Evolutionary conservation across 1,140 invertebrate genomes (phyloP), one percentile per base, ranked within the genome.

Genomic region (Homarus americanus): DNA sequence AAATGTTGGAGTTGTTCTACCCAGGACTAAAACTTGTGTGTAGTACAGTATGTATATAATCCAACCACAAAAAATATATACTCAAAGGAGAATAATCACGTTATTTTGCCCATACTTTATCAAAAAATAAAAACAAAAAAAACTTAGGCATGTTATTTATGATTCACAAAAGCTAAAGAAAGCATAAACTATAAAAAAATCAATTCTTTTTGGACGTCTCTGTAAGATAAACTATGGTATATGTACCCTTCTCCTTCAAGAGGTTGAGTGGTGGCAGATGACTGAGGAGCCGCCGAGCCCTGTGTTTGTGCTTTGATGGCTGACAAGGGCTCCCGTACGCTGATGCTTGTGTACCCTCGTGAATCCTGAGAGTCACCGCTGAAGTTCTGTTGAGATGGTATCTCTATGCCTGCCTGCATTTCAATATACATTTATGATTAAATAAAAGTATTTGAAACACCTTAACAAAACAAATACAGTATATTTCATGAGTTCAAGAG

Each of bases 321-420:
- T 28, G 96, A 96, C 90, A 98, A 94, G 2, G 97, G 97, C 94
- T 98, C 97, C 24, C 97, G 95, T 2, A 98, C 97, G 93, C 97
- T 98, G 92, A 98, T 98, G 93, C 97, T 98, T 1, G 97, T 98
- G 93, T 98, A 98, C 63, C 97, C 97, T 95, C 97, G 97, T 97
- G 94, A 97, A 94, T 97, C 97, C 91, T 97, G 97, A 17, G 91
- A 92, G 90, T 92, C 93, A 34, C 92, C 92, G 69, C 92, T 93
- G 76, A 93, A 93, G 86, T 92, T 91, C 40, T 88, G 92, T 85
- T 93, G 87, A 28, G 36, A 41, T 53, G 83, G 75, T 38, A 82
- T 44, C 34, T 91, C 87, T 58, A 91, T 85, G 44, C 89, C 83
- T 44, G 76, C 80, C 80, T 86, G 73, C 20, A 69, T 41, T 36